These are phyloP conservation scores for Pollenia griseotomentosa DNA, from an alignment of 2,888 invertebrate species.

Conservation along the genomic window DNA sequence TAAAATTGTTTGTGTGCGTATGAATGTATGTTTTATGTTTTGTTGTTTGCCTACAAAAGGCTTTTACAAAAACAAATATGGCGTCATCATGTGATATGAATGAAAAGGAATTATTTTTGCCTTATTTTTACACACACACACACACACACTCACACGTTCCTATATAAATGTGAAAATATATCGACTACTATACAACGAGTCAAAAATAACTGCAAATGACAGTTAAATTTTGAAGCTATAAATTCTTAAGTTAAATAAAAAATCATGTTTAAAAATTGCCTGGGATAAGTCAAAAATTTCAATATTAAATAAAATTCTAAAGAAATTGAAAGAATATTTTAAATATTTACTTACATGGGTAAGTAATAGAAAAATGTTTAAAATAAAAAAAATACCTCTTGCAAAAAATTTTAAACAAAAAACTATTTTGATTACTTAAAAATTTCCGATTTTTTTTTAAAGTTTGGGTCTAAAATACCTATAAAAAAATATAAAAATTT, in stretches of 20 bases:
- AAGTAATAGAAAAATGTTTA: background rate
- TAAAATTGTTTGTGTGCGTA: constrained; percentile 4
- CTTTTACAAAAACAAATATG: constrained; percentile 66
- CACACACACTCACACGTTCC: background rate
- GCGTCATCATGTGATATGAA: constrained; percentile 60
- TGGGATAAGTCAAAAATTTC: background rate
- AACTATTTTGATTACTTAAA: too few relatives aligned
- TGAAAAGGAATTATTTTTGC: constrained; percentile 74
- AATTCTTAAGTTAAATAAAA: constrained; percentile 60
- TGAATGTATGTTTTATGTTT: background rate
- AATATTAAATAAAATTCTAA: background rate
- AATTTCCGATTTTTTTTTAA: too few relatives aligned
- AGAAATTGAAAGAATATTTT: too few relatives aligned
- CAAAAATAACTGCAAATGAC: constrained; percentile 67
- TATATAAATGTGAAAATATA: background rate
- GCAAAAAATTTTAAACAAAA: background rate
- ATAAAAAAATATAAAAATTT: too few relatives aligned
- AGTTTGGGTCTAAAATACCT: too few relatives aligned
- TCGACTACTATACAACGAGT: constrained; percentile 21
- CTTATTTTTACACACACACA: constrained; percentile 68
- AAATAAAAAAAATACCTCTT: background rate
- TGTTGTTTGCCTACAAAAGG: constrained; percentile 51
- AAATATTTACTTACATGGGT: background rate
- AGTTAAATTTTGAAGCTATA: constrained; percentile 72
- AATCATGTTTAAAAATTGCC: constrained; percentile 23